Percentiles rank a stretch among this genome's conserved stretches.
Evolutionary conservation across 2,888 invertebrate species (phyloP).

Genomic region (Sclerodermus sp.): DNA sequence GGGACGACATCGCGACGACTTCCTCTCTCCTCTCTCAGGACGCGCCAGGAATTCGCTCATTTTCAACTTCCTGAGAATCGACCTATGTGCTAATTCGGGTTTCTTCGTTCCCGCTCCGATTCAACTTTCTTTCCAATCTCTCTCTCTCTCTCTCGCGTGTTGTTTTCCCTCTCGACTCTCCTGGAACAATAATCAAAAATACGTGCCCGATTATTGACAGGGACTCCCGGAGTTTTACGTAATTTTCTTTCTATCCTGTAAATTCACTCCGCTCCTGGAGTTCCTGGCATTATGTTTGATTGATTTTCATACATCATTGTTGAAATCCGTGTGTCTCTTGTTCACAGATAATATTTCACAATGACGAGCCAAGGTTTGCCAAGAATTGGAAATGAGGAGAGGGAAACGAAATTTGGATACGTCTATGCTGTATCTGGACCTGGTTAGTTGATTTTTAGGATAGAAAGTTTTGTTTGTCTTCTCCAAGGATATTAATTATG

Average conservation of each 20-base stretch:
- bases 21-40: background rate
- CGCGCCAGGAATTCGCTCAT: background rate
- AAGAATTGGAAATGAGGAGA: conserved; percentile 80
- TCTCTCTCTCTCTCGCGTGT: no score
- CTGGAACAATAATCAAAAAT: no score
- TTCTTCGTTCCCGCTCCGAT: no score
- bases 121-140: no score
- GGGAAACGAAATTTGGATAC: conserved; percentile 88
- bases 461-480: background rate
- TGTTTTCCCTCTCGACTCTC: background rate
- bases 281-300: no score
- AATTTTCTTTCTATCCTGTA: no score
- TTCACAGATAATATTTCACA: conserved; percentile 52
- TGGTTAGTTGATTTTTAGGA: no score
- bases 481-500: conserved; percentile 8
- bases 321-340: background rate
- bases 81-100: no score
- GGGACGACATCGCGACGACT: conserved; percentile 18
- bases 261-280: no score
- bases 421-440: conserved; percentile 98
- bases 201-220: no score
- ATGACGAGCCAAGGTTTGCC: conserved; percentile 66
- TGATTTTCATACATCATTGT: conserved; percentile 4
- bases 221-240: no score
- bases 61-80: background rate